These are phyloP conservation scores for Umimayanthus chanpuru DNA, from an alignment of 92 coral and sea anemone species.

Conservation along the genomic window DNA sequence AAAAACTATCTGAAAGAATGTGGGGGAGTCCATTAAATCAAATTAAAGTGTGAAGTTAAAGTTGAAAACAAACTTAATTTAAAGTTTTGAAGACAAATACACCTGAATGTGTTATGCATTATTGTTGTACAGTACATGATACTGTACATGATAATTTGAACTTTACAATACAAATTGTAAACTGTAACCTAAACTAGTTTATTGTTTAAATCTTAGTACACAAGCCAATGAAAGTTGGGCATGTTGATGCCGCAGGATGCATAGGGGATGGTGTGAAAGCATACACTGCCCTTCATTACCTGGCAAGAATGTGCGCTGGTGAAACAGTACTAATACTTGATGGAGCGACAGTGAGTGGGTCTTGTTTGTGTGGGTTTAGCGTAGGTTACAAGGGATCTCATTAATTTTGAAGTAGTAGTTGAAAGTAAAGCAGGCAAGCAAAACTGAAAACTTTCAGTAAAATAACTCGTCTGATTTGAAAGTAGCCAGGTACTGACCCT, in stretches of 20 bases:
- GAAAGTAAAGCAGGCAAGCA: no score
- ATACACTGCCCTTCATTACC: slow-evolving; percentile 89
- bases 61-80: no score
- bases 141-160: no score
- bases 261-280: slow-evolving; percentile 92
- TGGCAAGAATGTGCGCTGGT: slow-evolving; percentile 91
- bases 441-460: background rate
- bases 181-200: background rate
- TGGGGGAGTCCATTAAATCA: no score
- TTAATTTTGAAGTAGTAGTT: no score
- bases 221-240: slow-evolving; percentile 88
- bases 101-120: no score
- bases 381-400: background rate
- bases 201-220: slow-evolving; percentile 52
- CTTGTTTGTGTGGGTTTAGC: background rate
- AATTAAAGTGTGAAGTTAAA: no score
- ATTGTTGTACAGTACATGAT: no score
- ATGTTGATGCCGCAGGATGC: slow-evolving; percentile 95
- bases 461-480: background rate
- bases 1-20: no score
- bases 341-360: slow-evolving; percentile 85
- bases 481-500: no score
- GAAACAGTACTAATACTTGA: slow-evolving; percentile 92
- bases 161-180: background rate
- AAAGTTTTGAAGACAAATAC: no score